phyloP scores from a whole-genome alignment of 2,113 vertebrate species.

The Chaetura pelagica region DNA sequence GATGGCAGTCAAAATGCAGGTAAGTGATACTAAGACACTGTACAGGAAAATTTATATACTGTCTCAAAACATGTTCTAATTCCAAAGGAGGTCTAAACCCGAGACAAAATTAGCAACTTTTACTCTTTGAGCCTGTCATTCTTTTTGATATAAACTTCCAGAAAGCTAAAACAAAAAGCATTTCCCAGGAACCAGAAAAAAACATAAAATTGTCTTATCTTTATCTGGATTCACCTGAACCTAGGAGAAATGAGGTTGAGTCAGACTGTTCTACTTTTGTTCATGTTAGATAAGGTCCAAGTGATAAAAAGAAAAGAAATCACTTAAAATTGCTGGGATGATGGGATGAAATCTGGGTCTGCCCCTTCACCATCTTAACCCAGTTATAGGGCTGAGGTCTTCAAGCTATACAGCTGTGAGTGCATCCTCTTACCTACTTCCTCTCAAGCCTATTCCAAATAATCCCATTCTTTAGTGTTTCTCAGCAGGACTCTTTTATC shows the following conservation, averaged over 20 bases:
- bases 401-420: neutral
- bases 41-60: neutral
- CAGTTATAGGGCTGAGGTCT: neutral
- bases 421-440: neutral
- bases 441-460: neutral
- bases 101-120: neutral
- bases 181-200: neutral
- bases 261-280: neutral
- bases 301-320: neutral
- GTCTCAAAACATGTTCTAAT: neutral
- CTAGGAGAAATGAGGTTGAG: neutral
- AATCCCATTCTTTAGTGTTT: neutral
- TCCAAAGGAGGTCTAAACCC: neutral
- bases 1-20: conserved; percentile 78
- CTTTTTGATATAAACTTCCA: neutral
- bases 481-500: neutral
- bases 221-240: neutral
- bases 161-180: neutral
- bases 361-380: neutral
- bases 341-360: neutral
- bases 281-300: neutral
- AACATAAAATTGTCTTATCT: neutral
- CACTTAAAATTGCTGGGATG: neutral
- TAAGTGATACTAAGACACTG: conserved; percentile 40
- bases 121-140: neutral